A percentile compares a stretch with the other conserved stretches of the same genome.
phyloP scores from a whole-genome alignment of 2,888 invertebrate species.

The Cetonia aurata region DNA sequence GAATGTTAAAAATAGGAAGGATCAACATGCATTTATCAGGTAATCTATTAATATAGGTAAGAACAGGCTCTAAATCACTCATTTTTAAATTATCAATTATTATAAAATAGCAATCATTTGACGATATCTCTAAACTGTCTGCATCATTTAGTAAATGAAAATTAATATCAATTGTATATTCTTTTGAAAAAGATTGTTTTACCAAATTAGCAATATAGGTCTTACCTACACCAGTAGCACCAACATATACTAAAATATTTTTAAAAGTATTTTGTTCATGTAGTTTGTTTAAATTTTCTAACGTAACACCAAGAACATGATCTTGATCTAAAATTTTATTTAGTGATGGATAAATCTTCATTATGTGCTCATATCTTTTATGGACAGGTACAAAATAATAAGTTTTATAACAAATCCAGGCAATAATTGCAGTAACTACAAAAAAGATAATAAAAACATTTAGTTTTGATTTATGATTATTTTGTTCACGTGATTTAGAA shows the following conservation, averaged over 20 bases:
- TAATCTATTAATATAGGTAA: conserved; percentile 54
- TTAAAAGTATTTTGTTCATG: conserved; percentile 42
- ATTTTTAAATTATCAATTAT: conserved; percentile 58
- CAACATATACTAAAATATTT: conserved; percentile 57
- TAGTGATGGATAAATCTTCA: conserved; percentile 43
- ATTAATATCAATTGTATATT: conserved; percentile 45
- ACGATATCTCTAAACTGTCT: conserved; percentile 8
- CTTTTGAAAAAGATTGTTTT: conserved; percentile 53
- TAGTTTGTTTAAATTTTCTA: conserved; percentile 48
- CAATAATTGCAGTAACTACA: conserved; percentile 8
- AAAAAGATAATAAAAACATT: conserved; percentile 28
- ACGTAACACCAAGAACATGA: conserved; percentile 49
- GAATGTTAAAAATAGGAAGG: conserved; percentile 58
- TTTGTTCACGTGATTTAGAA: conserved; percentile 2
- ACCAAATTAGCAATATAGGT: conserved; percentile 57
- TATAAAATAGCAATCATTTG: conserved; percentile 55
- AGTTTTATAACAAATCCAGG: not conserved
- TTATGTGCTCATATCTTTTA: not conserved
- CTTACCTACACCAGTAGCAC: conserved; percentile 60
- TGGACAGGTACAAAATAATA: conserved; percentile 3
- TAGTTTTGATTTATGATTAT: conserved; percentile 3
- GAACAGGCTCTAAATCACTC: conserved; percentile 51
- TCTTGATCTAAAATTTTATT: conserved; percentile 53
- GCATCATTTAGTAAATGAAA: conserved; percentile 16
- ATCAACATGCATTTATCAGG: conserved; percentile 52